Evolutionary conservation across 2,113 vertebrate species (phyloP).

Genomic region (Strigops habroptila): DNA sequence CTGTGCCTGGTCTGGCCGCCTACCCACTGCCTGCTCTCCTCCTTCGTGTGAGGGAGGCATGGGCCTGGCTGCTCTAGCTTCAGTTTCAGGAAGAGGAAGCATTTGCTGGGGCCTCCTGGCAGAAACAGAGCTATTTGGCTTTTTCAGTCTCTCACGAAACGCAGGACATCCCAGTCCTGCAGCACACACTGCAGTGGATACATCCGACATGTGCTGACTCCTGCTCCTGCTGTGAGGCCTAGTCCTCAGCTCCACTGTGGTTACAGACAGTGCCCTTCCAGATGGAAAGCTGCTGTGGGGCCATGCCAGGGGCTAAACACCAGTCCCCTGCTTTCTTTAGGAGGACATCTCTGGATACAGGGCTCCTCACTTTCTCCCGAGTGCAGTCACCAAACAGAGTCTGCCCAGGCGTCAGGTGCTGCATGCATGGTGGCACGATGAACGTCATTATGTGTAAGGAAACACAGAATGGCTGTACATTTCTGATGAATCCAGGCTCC

Average conservation of each 20-base stretch:
- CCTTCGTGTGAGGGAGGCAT: rapidly evolving
- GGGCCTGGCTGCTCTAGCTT: background rate
- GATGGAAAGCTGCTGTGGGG: background rate
- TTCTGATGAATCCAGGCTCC: background rate
- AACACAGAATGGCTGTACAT: rapidly evolving
- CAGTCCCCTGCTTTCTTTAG: background rate
- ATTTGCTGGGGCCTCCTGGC: background rate
- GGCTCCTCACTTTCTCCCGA: background rate
- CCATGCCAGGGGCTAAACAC: rapidly evolving
- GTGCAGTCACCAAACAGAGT: rapidly evolving
- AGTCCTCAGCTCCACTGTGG: rapidly evolving
- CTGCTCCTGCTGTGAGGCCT: rapidly evolving
- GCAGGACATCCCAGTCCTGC: rapidly evolving
- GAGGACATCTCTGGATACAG: background rate
- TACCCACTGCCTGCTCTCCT: rapidly evolving
- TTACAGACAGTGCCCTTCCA: background rate
- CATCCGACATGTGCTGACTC: rapidly evolving
- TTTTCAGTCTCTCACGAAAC: rapidly evolving
- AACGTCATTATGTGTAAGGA: rapidly evolving
- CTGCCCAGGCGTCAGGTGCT: background rate
- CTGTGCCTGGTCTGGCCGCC: rapidly evolving
- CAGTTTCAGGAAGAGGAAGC: background rate
- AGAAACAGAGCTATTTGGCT: background rate
- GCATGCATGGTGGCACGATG: rapidly evolving
- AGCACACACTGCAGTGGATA: rapidly evolving